Conservation (phyloP, 2,797 vertebrate species). For the Eupleurogrammus muticus region DNA sequence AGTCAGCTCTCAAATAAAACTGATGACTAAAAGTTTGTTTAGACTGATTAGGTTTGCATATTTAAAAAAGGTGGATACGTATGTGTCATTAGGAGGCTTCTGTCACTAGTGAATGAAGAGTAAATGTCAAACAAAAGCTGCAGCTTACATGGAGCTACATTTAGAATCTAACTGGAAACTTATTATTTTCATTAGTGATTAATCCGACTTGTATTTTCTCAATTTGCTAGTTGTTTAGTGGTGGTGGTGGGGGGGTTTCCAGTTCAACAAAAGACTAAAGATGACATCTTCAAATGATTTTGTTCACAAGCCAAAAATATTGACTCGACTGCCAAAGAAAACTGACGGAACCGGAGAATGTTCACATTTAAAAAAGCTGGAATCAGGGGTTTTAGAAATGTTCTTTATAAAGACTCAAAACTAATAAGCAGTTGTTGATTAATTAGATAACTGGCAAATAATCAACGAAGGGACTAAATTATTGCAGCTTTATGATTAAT, state of each 20-base stretch:
- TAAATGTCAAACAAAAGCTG: background rate
- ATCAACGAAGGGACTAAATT: too few species aligned
- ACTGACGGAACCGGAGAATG: background rate
- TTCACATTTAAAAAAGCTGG: background rate
- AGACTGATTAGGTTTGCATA: background rate
- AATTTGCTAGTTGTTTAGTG: too few species aligned
- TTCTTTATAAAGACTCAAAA: too few species aligned
- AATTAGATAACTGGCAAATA: too few species aligned
- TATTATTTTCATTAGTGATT: background rate
- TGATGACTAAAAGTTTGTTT: background rate
- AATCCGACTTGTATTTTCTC: too few species aligned
- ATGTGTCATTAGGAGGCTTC: background rate
- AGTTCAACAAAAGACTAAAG: background rate
- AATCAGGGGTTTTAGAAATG: too few species aligned
- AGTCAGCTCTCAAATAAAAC: conserved; percentile 14
- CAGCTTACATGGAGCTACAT: background rate
- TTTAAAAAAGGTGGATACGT: background rate
- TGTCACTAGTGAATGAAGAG: background rate
- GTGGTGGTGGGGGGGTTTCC: too few species aligned
- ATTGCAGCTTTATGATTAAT: too few species aligned
- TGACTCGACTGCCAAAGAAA: background rate
- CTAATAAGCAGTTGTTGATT: too few species aligned
- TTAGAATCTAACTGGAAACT: background rate
- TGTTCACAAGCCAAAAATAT: background rate
- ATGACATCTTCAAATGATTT: background rate